These are phyloP conservation scores for Ctenodactylus gundi DNA, from an alignment of 2,113 vertebrate species.

Conservation along the genomic window DNA sequence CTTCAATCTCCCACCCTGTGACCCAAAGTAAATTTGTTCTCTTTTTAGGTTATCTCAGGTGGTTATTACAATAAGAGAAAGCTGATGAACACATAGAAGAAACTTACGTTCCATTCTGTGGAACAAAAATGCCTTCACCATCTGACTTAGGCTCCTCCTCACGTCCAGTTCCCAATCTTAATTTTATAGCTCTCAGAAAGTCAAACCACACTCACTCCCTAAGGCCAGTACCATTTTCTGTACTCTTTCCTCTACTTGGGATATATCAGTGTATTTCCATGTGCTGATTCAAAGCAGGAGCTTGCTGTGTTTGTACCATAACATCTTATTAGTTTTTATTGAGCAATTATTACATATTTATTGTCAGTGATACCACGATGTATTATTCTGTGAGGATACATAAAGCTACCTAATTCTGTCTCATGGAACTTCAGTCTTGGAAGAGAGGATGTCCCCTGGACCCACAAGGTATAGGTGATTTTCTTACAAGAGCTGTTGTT, in stretches of 20 bases:
- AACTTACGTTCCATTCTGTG: background rate
- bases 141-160: background rate
- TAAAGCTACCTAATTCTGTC: background rate
- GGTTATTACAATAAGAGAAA: background rate
- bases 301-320: background rate
- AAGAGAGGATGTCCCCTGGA: background rate
- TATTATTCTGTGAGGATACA: background rate
- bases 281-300: no score
- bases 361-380: no score
- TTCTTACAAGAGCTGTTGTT: background rate
- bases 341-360: background rate
- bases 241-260: background rate
- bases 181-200: background rate
- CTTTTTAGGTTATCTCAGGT: background rate
- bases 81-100: background rate
- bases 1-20: no score
- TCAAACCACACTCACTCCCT: background rate
- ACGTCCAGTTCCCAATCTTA: background rate
- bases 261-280: background rate
- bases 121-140: no score
- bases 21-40: background rate
- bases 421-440: background rate
- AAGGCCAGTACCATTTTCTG: background rate
- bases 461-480: background rate
- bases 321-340: background rate